phyloP scores from a whole-genome alignment of 2,113 vertebrate genomes.

The Coracopsis vasa region DNA sequence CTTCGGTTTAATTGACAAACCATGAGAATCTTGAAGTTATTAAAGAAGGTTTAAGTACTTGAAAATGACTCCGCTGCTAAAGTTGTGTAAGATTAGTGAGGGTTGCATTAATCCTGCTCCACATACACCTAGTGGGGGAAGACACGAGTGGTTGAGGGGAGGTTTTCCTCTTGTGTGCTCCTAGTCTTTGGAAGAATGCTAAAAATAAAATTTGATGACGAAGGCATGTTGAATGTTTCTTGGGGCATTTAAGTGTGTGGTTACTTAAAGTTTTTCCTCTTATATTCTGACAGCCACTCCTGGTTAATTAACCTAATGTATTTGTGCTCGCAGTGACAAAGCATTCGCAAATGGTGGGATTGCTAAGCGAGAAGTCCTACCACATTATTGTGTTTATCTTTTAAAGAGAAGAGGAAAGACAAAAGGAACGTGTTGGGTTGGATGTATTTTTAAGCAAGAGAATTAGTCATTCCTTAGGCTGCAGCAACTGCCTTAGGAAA shows the following conservation, averaged over 20 bases:
- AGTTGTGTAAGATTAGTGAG: neutral
- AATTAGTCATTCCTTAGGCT: neutral
- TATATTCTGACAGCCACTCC: neutral
- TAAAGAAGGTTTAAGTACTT: neutral
- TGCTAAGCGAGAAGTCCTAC: neutral
- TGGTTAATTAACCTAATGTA: neutral
- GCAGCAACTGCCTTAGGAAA: neutral
- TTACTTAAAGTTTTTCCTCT: neutral
- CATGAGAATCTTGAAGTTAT: neutral
- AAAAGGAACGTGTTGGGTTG: neutral
- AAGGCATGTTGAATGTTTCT: neutral
- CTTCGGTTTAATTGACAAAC: neutral
- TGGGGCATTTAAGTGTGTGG: neutral
- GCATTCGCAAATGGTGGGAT: neutral
- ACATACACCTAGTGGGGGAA: neutral
- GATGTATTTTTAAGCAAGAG: neutral
- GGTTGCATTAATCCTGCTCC: neutral
- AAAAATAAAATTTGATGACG: neutral
- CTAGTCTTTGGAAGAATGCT: neutral
- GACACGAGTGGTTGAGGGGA: neutral
- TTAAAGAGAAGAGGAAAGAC: neutral
- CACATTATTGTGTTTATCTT: neutral
- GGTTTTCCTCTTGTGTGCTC: neutral
- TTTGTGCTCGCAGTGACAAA: neutral
- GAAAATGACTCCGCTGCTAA: neutral